Conservation (phyloP, 2,797 vertebrate genomes). For the Tenualosa thibaudeaui region DNA sequence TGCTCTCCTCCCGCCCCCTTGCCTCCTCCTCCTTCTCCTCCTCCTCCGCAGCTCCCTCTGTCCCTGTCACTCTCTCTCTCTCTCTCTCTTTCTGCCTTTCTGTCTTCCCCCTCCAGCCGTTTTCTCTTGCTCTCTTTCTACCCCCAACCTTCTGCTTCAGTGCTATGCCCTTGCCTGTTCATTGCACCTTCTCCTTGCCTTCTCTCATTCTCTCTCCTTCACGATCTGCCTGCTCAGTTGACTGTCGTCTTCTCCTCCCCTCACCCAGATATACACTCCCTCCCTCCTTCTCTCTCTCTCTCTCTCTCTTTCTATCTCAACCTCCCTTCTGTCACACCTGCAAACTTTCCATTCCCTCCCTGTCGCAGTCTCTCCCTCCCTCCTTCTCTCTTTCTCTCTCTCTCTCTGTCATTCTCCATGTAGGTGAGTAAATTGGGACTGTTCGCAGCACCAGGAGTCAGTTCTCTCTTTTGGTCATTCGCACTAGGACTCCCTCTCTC, state of each 20-base stretch:
- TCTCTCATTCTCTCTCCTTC: slow-evolving; percentile 53
- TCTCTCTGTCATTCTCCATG: slow-evolving; percentile 61
- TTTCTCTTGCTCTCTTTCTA: slow-evolving; percentile 60
- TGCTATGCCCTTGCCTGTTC: slow-evolving; percentile 73
- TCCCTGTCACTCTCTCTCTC: neutral
- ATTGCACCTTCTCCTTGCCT: slow-evolving; percentile 43
- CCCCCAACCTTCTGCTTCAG: slow-evolving; percentile 68
- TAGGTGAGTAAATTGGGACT: slow-evolving; percentile 78
- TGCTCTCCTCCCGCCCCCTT: neutral
- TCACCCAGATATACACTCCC: slow-evolving; percentile 66
- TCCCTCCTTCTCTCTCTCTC: slow-evolving; percentile 56
- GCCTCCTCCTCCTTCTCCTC: neutral
- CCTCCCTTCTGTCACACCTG: slow-evolving; percentile 37
- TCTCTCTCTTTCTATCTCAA: slow-evolving; percentile 59
- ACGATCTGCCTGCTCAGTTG: slow-evolving; percentile 31
- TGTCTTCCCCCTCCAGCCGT: slow-evolving; percentile 50
- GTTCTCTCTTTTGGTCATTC: slow-evolving; percentile 19
- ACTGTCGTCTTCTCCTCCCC: slow-evolving; percentile 57
- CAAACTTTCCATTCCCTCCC: slow-evolving; percentile 37
- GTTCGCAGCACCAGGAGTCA: slow-evolving; percentile 69
- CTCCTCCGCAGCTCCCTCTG: slow-evolving; percentile 12
- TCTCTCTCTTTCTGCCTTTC: slow-evolving; percentile 30
- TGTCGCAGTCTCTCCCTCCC: slow-evolving; percentile 23
- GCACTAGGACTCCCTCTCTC: neutral
- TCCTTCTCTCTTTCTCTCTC: slow-evolving; percentile 22